Percentiles rank a stretch among this genome's conserved stretches.
Conservation (phyloP, 2,113 vertebrate species). For the Nestor notabilis region DNA sequence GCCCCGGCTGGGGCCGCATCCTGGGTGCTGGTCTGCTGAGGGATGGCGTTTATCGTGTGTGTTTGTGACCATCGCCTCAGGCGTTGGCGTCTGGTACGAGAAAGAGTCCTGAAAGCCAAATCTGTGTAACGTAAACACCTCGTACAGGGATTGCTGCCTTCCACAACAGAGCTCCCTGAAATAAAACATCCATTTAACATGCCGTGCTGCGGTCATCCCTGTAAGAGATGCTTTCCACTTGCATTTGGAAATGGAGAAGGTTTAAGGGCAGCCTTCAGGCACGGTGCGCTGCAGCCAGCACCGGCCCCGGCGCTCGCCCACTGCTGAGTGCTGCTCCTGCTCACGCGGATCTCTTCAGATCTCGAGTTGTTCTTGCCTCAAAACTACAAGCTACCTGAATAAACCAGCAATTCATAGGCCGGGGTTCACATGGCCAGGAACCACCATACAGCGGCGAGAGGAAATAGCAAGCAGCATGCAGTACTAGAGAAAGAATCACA, state of each 20-base stretch:
- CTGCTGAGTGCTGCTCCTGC: background rate
- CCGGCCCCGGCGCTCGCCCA: accelerated
- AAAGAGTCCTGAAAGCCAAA: background rate
- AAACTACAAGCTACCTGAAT: background rate
- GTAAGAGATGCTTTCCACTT: background rate
- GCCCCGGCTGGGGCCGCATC: too few species aligned
- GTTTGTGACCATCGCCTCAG: accelerated
- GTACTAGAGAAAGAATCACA: background rate
- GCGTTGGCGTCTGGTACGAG: background rate
- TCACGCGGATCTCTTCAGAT: background rate
- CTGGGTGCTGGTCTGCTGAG: background rate
- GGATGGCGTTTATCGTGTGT: accelerated
- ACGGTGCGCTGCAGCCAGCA: accelerated
- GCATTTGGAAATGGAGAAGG: background rate
- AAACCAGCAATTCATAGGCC: background rate
- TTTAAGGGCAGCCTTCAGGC: background rate
- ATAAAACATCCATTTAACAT: background rate
- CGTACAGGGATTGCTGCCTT: too few species aligned
- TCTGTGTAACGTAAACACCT: background rate
- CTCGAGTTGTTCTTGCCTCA: background rate
- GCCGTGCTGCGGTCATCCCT: background rate
- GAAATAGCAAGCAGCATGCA: background rate
- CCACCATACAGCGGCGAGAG: background rate
- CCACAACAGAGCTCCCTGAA: background rate
- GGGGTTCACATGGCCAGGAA: background rate